These are phyloP conservation scores for Blomia tropicalis DNA, from an alignment of 2,888 invertebrate genomes.

Conservation along the genomic window DNA sequence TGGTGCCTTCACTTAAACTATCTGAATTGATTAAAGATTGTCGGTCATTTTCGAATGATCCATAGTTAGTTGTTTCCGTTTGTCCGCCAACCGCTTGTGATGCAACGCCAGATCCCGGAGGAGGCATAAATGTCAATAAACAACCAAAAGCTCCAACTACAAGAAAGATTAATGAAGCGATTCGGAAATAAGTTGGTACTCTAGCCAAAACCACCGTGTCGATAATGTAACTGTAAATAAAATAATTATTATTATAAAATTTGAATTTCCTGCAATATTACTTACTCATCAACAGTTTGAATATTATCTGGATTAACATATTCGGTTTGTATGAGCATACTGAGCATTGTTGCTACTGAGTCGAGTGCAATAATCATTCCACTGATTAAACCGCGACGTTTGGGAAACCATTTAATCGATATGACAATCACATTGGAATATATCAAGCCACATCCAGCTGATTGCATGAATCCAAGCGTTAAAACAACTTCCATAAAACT, in stretches of 20 bases:
- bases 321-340: not conserved
- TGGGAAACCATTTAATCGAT: slow-evolving; percentile 14
- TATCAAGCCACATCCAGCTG: slow-evolving; percentile 11
- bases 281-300: slow-evolving; percentile 9
- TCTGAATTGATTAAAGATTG: not conserved
- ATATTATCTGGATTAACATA: slow-evolving; percentile 15
- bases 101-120: not conserved
- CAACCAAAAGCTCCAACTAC: not conserved
- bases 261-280: not conserved
- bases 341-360: slow-evolving; percentile 3
- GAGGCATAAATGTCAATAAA: not conserved
- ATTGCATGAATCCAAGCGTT: slow-evolving; percentile 4
- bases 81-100: not conserved
- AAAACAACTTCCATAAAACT: not conserved
- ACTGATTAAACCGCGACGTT: not conserved
- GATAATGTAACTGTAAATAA: slow-evolving; percentile 12
- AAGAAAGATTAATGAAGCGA: not conserved
- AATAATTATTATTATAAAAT: too few species aligned
- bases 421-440: slow-evolving; percentile 16
- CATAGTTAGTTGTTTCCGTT: not conserved
- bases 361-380: slow-evolving; percentile 12
- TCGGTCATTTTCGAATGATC: not conserved
- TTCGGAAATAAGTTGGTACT: slow-evolving; percentile 1
- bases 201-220: not conserved
- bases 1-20: too few species aligned